A percentile compares a stretch with the other conserved stretches of the same genome.
Conservation (phyloP, 2,797 vertebrate species). For the Strix occidentalis region DNA sequence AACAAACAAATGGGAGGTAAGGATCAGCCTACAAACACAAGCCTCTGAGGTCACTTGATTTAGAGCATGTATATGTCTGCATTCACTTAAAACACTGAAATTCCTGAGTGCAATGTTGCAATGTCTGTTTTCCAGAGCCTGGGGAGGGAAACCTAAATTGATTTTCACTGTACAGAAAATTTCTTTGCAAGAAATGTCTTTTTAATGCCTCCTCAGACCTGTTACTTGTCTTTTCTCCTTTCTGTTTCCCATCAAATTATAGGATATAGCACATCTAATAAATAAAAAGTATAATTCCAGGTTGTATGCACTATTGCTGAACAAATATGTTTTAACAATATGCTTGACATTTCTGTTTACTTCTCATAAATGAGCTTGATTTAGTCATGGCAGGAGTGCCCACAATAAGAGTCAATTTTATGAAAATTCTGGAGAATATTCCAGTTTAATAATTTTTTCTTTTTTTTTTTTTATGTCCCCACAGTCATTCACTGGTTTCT, state of each 20-base stretch:
- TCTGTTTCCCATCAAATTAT: background rate
- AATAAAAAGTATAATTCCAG: background rate
- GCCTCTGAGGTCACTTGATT: background rate
- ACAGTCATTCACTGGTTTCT: background rate
- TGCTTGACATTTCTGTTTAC: background rate
- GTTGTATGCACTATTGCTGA: background rate
- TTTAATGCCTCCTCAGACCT: background rate
- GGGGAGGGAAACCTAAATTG: background rate
- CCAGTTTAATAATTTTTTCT: background rate
- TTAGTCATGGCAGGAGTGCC: background rate
- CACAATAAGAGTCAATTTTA: background rate
- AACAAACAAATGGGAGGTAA: background rate
- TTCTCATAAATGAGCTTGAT: background rate
- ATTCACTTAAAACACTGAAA: background rate
- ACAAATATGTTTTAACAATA: background rate
- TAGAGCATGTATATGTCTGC: background rate
- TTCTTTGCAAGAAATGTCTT: background rate
- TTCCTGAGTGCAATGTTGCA: background rate
- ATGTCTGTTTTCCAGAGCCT: background rate
- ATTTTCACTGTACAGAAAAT: background rate
- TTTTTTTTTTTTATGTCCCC: fast-evolving
- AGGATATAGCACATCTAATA: background rate
- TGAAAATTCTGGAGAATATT: conserved; percentile 21
- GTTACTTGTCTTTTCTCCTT: background rate
- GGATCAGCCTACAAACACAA: background rate